Percentiles rank a stretch among this genome's conserved stretches.
Conservation (phyloP, 2,797 vertebrate genomes). For the Paedocypris micromegethes region DNA sequence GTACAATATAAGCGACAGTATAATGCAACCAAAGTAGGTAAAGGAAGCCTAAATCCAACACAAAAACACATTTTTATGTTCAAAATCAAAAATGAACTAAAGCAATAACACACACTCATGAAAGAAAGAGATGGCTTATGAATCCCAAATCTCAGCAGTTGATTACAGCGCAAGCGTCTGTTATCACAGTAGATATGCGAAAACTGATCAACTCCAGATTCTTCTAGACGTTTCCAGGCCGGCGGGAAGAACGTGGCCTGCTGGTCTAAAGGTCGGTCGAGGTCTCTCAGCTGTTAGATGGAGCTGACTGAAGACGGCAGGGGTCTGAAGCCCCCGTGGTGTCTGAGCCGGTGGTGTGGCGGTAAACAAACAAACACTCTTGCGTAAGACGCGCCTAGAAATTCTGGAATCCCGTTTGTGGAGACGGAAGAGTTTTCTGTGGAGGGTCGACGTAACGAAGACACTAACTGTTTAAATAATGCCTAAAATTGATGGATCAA, state of each 20-base stretch:
- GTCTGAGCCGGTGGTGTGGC: slow-evolving; percentile 18
- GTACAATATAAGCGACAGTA: too few relatives aligned
- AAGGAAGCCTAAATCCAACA: too few relatives aligned
- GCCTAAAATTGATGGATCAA: too few relatives aligned
- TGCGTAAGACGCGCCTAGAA: slow-evolving; percentile 20
- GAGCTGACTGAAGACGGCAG: slow-evolving; percentile 23
- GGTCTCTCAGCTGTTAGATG: not conserved
- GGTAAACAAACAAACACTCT: slow-evolving; percentile 30
- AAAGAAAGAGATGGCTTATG: too few relatives aligned
- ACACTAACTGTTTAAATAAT: too few relatives aligned
- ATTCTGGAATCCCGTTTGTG: slow-evolving; percentile 20
- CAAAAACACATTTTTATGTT: too few relatives aligned
- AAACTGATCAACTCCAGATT: slow-evolving; percentile 28
- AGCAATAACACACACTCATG: too few relatives aligned
- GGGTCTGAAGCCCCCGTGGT: slow-evolving; percentile 4
- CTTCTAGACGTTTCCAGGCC: slow-evolving; percentile 24
- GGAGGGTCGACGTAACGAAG: slow-evolving; percentile 2
- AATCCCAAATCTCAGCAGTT: too few relatives aligned
- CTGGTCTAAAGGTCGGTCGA: slow-evolving; percentile 18
- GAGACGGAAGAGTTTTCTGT: not conserved
- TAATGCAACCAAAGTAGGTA: too few relatives aligned
- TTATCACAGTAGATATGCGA: too few relatives aligned
- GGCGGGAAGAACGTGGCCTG: slow-evolving; percentile 12
- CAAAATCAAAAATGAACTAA: too few relatives aligned
- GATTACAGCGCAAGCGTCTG: too few relatives aligned